Evolutionary conservation across 2,888 invertebrate species (phyloP).

Genomic region (Notodonta ziczac): DNA sequence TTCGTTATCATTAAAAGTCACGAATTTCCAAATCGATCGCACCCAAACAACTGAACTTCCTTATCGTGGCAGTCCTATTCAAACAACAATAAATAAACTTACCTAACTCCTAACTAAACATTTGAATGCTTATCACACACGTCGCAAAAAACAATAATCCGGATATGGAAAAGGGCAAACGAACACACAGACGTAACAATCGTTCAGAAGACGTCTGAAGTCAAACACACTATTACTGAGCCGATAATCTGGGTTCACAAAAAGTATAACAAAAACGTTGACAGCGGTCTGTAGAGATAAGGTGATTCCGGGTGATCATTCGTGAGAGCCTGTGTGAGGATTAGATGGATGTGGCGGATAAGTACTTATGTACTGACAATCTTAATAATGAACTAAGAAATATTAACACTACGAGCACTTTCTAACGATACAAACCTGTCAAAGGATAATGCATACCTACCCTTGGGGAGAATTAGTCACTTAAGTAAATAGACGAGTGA

Average conservation of each 20-base stretch:
- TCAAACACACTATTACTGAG: constrained; percentile 15
- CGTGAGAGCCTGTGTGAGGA: constrained; percentile 2
- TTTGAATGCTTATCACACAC: constrained; percentile 11
- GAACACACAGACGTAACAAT: constrained; percentile 5
- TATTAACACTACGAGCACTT: too few relatives aligned
- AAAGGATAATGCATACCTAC: too few relatives aligned
- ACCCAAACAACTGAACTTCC: background rate
- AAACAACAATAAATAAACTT: constrained; percentile 1
- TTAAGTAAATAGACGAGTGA: too few relatives aligned
- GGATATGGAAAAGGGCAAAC: constrained; percentile 18
- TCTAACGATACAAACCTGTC: too few relatives aligned
- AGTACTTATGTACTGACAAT: too few relatives aligned
- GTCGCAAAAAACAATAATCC: constrained; percentile 21
- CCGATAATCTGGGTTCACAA: constrained; percentile 22
- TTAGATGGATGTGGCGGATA: background rate
- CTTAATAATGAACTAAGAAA: too few relatives aligned
- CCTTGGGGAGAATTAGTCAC: too few relatives aligned
- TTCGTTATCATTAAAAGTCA: too few relatives aligned
- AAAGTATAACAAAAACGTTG: constrained; percentile 10
- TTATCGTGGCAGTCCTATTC: background rate
- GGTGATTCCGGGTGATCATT: constrained; percentile 3
- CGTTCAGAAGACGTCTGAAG: constrained; percentile 8
- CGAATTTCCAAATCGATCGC: background rate
- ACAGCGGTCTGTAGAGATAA: constrained; percentile 11
- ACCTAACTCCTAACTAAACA: constrained; percentile 6